phyloP scores from a whole-genome alignment of 1,140 invertebrate species.

The Calycopis cecrops region DNA sequence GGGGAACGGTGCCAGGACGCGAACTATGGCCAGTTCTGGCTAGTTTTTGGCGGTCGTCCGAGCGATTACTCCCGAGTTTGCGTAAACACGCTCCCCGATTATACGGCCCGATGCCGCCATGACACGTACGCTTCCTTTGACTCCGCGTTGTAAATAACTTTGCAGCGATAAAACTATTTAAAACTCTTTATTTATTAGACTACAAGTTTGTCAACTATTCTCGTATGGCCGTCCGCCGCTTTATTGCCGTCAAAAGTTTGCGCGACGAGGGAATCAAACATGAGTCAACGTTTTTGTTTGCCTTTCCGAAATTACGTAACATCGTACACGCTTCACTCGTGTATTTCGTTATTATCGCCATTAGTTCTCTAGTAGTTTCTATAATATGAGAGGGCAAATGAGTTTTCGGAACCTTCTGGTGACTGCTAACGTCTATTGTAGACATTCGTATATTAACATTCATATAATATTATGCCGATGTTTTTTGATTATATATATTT shows the following conservation, averaged over 20 bases:
- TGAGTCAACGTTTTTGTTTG: constrained; percentile 1
- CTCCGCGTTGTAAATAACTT: constrained; percentile 7
- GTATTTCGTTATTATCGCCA: no score
- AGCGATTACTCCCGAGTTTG: constrained; percentile 17
- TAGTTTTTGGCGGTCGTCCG: constrained; percentile 20
- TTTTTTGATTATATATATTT: no score
- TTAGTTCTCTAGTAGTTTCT: no score
- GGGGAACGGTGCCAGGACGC: constrained; percentile 5
- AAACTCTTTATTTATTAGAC: constrained; percentile 10
- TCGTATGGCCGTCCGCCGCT: constrained; percentile 1
- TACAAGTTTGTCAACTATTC: constrained; percentile 8
- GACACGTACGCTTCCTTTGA: constrained; percentile 7
- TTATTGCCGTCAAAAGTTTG: constrained; percentile 9
- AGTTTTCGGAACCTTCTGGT: no score
- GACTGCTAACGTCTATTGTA: no score
- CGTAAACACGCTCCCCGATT: constrained; percentile 15
- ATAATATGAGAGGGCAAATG: no score
- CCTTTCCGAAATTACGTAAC: no score
- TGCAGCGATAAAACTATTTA: constrained; percentile 7
- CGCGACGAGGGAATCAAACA: not conserved
- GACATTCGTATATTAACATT: no score
- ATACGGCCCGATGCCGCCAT: constrained; percentile 6
- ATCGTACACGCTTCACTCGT: no score
- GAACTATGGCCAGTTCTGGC: constrained; percentile 2
- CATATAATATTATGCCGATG: no score